Conservation (phyloP, 2,888 invertebrate genomes). For the Notodromas monacha region DNA sequence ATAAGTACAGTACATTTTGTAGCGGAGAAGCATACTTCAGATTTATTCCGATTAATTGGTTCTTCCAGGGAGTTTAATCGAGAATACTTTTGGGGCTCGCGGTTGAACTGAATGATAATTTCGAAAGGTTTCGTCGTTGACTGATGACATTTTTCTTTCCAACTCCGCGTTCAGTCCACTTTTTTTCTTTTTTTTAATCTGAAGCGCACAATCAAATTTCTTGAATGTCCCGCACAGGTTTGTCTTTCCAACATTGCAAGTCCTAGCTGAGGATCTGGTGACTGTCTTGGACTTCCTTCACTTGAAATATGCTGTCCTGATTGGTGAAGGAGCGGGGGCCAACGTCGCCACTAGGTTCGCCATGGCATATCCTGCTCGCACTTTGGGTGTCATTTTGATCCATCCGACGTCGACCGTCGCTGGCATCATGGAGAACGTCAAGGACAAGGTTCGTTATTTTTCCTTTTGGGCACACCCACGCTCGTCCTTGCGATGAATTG, state of each 20-base stretch:
- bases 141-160: no score
- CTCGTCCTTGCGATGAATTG: no score
- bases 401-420: constrained; percentile 60
- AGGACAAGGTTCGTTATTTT: constrained; percentile 39
- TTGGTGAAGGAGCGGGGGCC: constrained; percentile 62
- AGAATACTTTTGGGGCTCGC: no score
- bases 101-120: no score
- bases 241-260: constrained; percentile 45
- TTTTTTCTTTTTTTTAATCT: constrained; percentile 5
- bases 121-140: no score
- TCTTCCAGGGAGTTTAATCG: no score
- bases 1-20: no score
- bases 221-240: constrained; percentile 27
- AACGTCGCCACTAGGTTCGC: constrained; percentile 55
- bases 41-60: no score
- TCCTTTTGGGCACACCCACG: no score
- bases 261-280: constrained; percentile 42
- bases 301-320: constrained; percentile 44
- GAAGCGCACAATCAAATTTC: neutral
- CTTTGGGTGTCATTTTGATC: constrained; percentile 43
- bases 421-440: constrained; percentile 50
- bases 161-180: no score
- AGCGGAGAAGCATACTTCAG: no score
- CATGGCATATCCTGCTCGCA: constrained; percentile 38
- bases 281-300: constrained; percentile 47